Base-by-base conservation (phyloP, 2,113 vertebrate genomes). In the Pseudopodoces humilis region DNA sequence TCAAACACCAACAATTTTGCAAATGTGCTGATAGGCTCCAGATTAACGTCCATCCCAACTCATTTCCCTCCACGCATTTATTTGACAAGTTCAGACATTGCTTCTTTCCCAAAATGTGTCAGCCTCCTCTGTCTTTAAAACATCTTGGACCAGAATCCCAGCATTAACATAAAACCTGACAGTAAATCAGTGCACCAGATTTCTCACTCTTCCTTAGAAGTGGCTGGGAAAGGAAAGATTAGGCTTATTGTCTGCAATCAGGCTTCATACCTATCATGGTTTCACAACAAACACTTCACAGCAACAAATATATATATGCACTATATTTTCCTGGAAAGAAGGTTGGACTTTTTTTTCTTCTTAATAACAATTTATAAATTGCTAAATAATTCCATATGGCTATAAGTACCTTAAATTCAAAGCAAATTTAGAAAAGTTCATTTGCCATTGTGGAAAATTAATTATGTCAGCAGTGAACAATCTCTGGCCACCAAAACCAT, bases 31-130 rank as follows among this genome's bases (percentile, higher is more conserved):
- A 55, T 78, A 90, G 33, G 56, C 43, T 85, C 53, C 8, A 4
- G 35, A n/a, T n/a, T 75, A 68, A 92, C 2, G 1, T 71, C 30
- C 59, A 77, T 33, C 60, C 31, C 52, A 75, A 28, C 46, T 53
- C 18, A 21, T 64, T 82, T 77, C 49, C 46, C 77, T 93, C 68
- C 56, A 50, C 0, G 0, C 21, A 37, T 46, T 84, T 30, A 72
- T 87, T 80, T 74, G 50, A 91, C 90, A 94, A 94, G 71, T 74
- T 90, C 71, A 90, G 87, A n/a, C 53, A 35, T 15, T 25, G n/a
- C 23, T 67, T 53, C 67, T 87, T 74, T 43, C 25, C 46, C 67
- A 31, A 92, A 87, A 69, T 13, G 18, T 10, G 2, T 87, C 89
- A 43, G 14, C 35, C 30, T 91, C 28, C 70, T 83, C 87, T 74